Evolutionary conservation across 2,888 invertebrate genomes (phyloP), one percentile per base, ranked within the genome.

Genomic region (Ferdinandea cuprea): DNA sequence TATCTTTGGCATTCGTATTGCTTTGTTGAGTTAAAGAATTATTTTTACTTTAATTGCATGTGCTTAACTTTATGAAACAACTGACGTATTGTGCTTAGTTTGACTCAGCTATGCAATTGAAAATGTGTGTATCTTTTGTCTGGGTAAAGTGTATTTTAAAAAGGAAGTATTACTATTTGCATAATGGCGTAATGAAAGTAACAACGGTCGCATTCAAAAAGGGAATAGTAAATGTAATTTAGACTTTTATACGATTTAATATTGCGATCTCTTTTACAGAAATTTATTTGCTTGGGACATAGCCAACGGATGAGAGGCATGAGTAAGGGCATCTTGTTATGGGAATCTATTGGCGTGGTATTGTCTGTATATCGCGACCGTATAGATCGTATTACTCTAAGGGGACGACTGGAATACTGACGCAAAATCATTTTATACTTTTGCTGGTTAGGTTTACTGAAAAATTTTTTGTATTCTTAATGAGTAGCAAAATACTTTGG

Each of bases 161-260:
- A n/a, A 21, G 25, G 17, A 78, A 17, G 32, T 56, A 30, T 19
- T 37, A 30, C 50, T 81, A 28, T 81, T 81, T 71, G 40, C 32
- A 28, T 58, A 52, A 44, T 11, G 35, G 13, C 21, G 15, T 66
- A 63, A 65, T 40, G 32, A 65, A 76, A 76, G 74, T 76, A 81
- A 81, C 40, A 81, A 81, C 40, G 17, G 42, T 32, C 25, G 25
- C 37, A 6, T 50, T 35, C 11, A 40, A 81, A 44, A 59, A 71
- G 32, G 30, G 71, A 76, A 74, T 76, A 30, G 44, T 11, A 74
- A 71, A 65, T 76, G 63, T 25, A 52, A 40, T 69, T 42, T 46
- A 13, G n/a, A 48, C 37, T 21, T 52, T 30, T 28, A 35, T 48
- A 30, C 28, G 11, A 50, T 63, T 69, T 37, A 61, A 65, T 52